Conservation (phyloP, 64 coral and sea anemone species). For the Exaiptasia diaphana region DNA sequence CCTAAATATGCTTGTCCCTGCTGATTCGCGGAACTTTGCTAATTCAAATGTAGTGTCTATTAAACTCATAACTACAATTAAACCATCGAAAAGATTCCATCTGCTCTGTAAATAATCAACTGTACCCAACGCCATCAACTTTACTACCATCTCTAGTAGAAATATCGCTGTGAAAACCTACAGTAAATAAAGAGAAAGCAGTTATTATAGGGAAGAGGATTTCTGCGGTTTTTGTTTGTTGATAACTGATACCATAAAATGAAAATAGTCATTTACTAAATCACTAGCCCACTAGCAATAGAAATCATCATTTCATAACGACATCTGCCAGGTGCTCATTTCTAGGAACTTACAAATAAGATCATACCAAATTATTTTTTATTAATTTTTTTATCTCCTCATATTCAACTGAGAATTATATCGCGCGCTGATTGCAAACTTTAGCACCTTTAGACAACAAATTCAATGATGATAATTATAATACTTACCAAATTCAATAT, state of each 20-base stretch:
- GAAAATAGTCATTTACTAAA: not conserved
- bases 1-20: constrained; percentile 67
- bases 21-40: not conserved
- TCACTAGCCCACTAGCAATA: not conserved
- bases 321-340: no score
- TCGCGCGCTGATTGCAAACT: not conserved
- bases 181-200: not conserved
- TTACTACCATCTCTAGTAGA: constrained; percentile 68
- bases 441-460: not conserved
- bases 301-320: not conserved
- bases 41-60: constrained; percentile 36
- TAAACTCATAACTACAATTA: constrained; percentile 68
- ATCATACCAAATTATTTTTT: not conserved
- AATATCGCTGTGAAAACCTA: constrained; percentile 70
- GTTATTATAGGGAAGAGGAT: not conserved
- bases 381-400: no score
- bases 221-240: not conserved
- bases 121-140: constrained; percentile 69
- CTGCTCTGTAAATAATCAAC: constrained; percentile 58
- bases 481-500: constrained; percentile 55
- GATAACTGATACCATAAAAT: not conserved
- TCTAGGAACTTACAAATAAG: no score
- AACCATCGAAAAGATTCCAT: constrained; percentile 90
- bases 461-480: not conserved
- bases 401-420: no score